Conservation (phyloP, 35 echinoderm and acorn worm genomes). For the Strongylocentrotus purpuratus region DNA sequence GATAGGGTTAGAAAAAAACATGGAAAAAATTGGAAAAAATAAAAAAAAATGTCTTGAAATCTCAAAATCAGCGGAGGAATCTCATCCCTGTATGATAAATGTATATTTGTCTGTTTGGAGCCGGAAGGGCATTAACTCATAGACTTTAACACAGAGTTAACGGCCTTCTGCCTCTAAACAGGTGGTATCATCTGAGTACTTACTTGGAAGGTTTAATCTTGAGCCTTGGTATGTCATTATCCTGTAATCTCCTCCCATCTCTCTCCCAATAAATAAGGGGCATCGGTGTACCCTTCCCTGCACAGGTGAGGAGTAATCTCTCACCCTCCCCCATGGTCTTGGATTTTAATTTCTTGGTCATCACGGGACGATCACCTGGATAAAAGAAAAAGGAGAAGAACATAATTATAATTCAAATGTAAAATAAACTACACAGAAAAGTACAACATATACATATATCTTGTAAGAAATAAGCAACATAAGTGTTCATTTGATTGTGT, state of each 20-base stretch:
- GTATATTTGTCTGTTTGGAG: too few relatives aligned
- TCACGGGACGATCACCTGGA: neutral
- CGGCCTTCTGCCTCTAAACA: too few relatives aligned
- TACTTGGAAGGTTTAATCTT: constrained; percentile 22
- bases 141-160: too few relatives aligned
- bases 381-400: neutral
- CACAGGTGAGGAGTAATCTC: neutral
- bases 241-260: constrained; percentile 2
- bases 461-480: neutral
- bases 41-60: too few relatives aligned
- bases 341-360: neutral
- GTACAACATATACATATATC: too few relatives aligned
- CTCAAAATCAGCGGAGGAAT: too few relatives aligned
- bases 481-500: neutral
- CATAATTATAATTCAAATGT: neutral
- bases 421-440: neutral
- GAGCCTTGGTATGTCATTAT: constrained; percentile 27
- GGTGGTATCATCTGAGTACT: neutral
- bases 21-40: too few relatives aligned
- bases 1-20: too few relatives aligned
- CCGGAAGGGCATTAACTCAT: too few relatives aligned
- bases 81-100: too few relatives aligned
- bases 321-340: constrained; percentile 12
- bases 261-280: constrained; percentile 47
- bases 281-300: constrained; percentile 28